Evolutionary conservation across 2,888 invertebrate species (phyloP).

Genomic region (Patella caerulea): DNA sequence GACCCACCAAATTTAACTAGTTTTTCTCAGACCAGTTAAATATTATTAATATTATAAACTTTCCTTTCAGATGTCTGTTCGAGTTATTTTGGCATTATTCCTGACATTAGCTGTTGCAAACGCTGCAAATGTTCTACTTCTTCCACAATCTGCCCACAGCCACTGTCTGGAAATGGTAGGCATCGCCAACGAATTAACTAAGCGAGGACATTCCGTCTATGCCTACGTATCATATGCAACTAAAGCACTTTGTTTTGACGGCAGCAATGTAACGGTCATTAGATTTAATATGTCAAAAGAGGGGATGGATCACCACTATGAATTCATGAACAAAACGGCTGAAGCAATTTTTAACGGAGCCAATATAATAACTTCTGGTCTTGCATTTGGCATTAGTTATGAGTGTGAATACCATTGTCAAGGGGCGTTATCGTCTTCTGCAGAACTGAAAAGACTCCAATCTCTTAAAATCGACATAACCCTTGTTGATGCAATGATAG

Average conservation of each 20-base stretch:
- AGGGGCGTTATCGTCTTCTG: background rate
- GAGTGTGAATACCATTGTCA: background rate
- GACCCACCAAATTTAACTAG: too few relatives aligned
- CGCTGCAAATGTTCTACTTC: conserved; percentile 14
- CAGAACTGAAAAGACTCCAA: background rate
- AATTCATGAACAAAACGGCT: background rate
- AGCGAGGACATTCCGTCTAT: conserved; percentile 20
- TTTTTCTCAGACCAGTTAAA: too few relatives aligned
- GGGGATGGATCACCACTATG: background rate
- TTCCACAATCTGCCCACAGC: conserved; percentile 17
- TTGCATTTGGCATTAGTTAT: background rate
- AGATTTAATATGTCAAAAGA: background rate
- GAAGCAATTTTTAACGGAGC: background rate
- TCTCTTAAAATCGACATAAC: background rate
- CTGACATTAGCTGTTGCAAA: background rate
- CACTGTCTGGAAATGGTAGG: conserved; percentile 1
- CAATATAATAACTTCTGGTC: background rate
- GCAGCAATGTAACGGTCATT: background rate
- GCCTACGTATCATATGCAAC: conserved; percentile 11
- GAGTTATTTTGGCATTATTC: too few relatives aligned
- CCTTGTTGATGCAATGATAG: background rate
- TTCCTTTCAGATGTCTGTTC: too few relatives aligned
- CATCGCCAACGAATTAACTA: conserved; percentile 17
- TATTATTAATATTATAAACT: too few relatives aligned
- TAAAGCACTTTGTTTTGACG: background rate